Conservation (phyloP, 2,888 invertebrate species). For the Brachycybe producta region DNA sequence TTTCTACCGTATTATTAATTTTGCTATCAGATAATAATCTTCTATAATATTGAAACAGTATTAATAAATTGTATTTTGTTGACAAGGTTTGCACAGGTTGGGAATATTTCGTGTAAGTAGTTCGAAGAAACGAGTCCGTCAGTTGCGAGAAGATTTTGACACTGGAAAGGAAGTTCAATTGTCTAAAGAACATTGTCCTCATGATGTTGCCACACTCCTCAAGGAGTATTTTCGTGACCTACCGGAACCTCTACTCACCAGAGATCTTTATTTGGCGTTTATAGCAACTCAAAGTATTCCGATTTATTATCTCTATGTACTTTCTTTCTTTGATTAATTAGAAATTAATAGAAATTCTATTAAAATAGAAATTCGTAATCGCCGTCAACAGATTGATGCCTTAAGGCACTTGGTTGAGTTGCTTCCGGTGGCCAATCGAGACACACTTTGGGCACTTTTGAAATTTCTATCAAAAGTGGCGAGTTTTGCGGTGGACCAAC, state of each 20-base stretch:
- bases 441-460: conserved; percentile 71
- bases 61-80: too few relatives aligned
- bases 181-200: conserved; percentile 70
- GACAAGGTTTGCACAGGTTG: conserved; percentile 51
- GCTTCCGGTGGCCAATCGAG: conserved; percentile 72
- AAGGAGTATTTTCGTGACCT: conserved; percentile 88
- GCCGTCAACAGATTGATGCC: conserved; percentile 67
- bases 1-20: too few relatives aligned
- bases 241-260: conserved; percentile 79
- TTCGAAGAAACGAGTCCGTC: conserved; percentile 75
- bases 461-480: conserved; percentile 68
- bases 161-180: conserved; percentile 53
- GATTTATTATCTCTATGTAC: too few relatives aligned
- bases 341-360: too few relatives aligned
- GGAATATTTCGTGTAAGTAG: conserved; percentile 87
- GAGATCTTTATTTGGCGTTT: conserved; percentile 78
- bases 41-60: too few relatives aligned
- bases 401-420: conserved; percentile 70
- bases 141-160: conserved; percentile 85
- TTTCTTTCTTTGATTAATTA: neutral
- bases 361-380: conserved; percentile 59
- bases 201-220: conserved; percentile 81
- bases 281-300: conserved; percentile 76
- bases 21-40: too few relatives aligned
- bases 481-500: conserved; percentile 52